Evolutionary conservation across 2,113 vertebrate genomes (phyloP).

Genomic region (Spea multiplicata): DNA sequence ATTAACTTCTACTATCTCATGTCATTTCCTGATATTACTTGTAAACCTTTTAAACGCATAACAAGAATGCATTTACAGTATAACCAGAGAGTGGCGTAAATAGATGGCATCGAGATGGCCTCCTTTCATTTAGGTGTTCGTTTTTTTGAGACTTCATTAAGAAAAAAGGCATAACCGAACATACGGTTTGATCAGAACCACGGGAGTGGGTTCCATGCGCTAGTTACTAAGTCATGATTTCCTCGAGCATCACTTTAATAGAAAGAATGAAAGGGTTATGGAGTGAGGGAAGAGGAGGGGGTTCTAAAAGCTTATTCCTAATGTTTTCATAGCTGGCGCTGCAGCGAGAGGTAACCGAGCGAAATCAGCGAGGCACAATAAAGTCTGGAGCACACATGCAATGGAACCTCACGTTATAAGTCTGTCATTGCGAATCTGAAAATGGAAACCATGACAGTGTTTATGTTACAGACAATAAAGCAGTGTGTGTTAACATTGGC

Average conservation of each 20-base stretch:
- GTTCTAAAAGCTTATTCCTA: background rate
- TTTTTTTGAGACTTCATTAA: too few species aligned
- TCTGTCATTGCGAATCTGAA: conserved; percentile 40
- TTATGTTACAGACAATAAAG: conserved; percentile 55
- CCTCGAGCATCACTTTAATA: conserved; percentile 8
- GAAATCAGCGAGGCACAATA: conserved; percentile 44
- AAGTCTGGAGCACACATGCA: conserved; percentile 37
- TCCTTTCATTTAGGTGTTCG: too few species aligned
- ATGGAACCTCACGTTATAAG: conserved; percentile 35
- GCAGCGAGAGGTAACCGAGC: conserved; percentile 32
- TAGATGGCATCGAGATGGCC: too few species aligned
- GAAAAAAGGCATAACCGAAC: background rate
- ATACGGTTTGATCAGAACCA: background rate
- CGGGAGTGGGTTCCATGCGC: background rate
- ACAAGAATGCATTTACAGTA: too few species aligned
- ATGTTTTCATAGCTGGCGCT: conserved; percentile 54
- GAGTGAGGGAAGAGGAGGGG: background rate
- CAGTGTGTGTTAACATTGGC: conserved; percentile 53
- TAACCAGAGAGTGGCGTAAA: too few species aligned
- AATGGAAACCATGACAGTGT: conserved; percentile 49
- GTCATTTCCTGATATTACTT: too few species aligned
- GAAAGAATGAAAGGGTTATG: background rate
- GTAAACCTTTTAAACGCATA: too few species aligned
- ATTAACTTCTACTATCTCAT: too few species aligned
- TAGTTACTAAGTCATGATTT: conserved; percentile 3